Evolutionary conservation across 2,113 vertebrate species (phyloP).

Genomic region (Alouatta palliata): DNA sequence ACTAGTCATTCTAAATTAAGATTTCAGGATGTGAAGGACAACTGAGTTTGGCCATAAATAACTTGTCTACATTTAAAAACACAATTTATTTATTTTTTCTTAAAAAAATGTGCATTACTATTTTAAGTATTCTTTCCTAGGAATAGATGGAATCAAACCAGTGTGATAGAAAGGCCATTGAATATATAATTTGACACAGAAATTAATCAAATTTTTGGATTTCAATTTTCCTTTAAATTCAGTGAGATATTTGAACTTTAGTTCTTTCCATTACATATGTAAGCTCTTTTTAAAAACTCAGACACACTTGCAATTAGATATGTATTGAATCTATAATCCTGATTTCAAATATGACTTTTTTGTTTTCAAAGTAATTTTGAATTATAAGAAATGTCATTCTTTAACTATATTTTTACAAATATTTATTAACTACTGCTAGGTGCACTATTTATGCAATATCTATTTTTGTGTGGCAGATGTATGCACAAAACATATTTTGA

Average conservation of each 20-base stretch:
- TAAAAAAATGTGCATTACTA: not conserved
- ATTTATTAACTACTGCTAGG: not conserved
- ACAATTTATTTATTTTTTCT: not conserved
- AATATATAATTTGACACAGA: not conserved
- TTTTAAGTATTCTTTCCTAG: not conserved
- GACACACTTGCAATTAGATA: not conserved
- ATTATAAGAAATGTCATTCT: not conserved
- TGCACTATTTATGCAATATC: not conserved
- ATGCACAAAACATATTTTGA: not conserved
- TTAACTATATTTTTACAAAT: not conserved
- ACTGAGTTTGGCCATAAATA: not conserved
- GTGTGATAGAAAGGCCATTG: not conserved
- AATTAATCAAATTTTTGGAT: not conserved
- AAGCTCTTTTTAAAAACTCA: not conserved
- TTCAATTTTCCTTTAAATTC: not conserved
- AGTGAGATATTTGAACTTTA: not conserved
- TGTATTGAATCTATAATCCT: not conserved
- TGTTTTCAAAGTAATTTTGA: not conserved
- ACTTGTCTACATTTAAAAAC: not conserved
- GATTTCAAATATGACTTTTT: not conserved
- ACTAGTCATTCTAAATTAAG: not conserved
- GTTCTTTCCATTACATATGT: not conserved
- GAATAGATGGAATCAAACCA: not conserved
- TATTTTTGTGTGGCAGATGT: not conserved
- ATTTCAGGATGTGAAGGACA: not conserved